Evolutionary conservation across 2,113 vertebrate species (phyloP), one percentile per base, ranked within the genome.

Genomic region (Junco hyemalis): DNA sequence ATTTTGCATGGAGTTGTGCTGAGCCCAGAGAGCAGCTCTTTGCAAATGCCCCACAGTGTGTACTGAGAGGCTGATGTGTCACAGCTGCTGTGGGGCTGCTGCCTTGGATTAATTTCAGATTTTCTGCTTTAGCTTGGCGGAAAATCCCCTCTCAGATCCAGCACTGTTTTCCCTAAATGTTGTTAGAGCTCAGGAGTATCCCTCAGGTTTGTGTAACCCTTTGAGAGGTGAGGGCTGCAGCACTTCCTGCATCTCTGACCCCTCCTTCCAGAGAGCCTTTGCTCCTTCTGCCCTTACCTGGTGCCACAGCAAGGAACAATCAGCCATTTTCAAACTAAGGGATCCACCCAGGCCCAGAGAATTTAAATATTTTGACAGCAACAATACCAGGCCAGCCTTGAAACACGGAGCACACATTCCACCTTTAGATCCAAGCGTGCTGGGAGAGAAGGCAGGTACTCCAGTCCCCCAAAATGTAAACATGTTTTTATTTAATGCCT

Each of bases 401-500:
- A 76, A 69, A 36, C 0, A 1, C 22, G 28, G 57, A 78, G 66
- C 7, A 29, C 5, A 25, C 16, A 8, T 59, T 24, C 1, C 3
- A 44, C 35, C 73, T 61, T 31, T 14, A 28, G 26, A n/a, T 36
- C 45, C 66, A 40, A 23, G 47, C 42, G 76, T 4, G 28, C 42
- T 7, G 14, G 84, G 51, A 89, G 50, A 20, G 54, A 94, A 97
- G 96, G 72, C 44, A 93, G 90, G 36, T 56, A 73, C 40, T 51
- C 33, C 83, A 95, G 63, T 85, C 59, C 92, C 95, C 95, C 95
- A 94, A 96, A 98, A 98, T 98, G 98, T 98, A 98, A 98, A 98
- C 98, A 94, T 94, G 96, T 94, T 89, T 98, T 98, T 98, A 98
- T 98, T 98, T 91, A 97, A 98, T 96, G 98, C 97, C 98, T 98